These are phyloP conservation scores for Dendrocopos noguchii DNA, from an alignment of 2,113 vertebrate species.

Conservation along the genomic window DNA sequence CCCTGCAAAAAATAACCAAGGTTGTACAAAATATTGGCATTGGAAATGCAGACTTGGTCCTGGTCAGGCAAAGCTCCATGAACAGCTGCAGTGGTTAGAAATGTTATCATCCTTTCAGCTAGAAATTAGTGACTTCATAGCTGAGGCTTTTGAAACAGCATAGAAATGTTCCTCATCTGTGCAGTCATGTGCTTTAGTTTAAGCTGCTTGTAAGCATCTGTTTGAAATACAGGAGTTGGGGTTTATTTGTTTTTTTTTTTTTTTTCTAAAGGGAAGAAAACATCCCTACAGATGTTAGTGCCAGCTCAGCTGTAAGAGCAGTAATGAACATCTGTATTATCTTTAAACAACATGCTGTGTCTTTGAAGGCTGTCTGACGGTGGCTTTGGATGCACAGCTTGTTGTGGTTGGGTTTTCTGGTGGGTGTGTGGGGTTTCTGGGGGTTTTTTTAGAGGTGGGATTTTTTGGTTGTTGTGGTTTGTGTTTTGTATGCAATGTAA, in stretches of 20 bases:
- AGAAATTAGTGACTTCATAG: neutral
- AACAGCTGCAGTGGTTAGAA: neutral
- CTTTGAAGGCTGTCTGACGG: neutral
- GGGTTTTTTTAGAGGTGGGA: neutral
- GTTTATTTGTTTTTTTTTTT: too few relatives aligned
- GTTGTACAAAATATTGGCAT: neutral
- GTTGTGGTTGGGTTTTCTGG: neutral
- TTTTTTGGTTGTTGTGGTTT: neutral
- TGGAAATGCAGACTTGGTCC: neutral
- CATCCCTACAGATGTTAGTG: neutral
- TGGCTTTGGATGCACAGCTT: neutral
- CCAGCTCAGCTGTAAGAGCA: neutral
- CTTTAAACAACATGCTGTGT: neutral
- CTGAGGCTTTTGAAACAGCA: neutral
- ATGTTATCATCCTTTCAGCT: neutral
- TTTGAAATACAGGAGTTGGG: neutral
- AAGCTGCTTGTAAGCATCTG: conserved; percentile 2
- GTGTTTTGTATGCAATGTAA: neutral
- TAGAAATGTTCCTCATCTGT: neutral
- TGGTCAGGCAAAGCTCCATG: neutral
- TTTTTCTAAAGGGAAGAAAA: neutral
- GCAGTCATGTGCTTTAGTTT: neutral
- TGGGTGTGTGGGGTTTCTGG: too few relatives aligned
- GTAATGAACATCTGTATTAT: neutral
- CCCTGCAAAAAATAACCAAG: neutral